A percentile compares a stretch with the other conserved stretches of the same genome.
Evolutionary conservation across 1,140 invertebrate genomes (phyloP).

Genomic region (Ptiloglossa arizonensis): DNA sequence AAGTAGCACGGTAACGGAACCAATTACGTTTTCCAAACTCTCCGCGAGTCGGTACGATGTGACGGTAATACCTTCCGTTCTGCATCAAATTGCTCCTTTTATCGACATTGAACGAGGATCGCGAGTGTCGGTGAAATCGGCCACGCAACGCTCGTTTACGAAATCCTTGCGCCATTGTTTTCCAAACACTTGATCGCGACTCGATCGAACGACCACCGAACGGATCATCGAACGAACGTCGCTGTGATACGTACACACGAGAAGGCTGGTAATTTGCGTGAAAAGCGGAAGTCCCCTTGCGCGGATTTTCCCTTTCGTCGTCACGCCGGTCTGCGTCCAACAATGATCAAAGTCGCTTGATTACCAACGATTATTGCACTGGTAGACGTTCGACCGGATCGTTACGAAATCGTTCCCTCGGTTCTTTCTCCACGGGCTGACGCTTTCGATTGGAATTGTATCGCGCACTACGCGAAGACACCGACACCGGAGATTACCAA

Average conservation of each 20-base stretch:
- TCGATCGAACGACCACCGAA: background rate
- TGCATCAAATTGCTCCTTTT: no score
- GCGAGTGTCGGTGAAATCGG: background rate
- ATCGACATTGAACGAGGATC: background rate
- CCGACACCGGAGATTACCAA: no score
- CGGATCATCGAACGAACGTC: background rate
- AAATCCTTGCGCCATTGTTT: conserved; percentile 15
- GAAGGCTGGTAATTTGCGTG: conserved; percentile 54
- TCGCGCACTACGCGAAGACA: background rate
- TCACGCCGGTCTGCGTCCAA: conserved; percentile 40
- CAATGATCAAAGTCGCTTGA: background rate
- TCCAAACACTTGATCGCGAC: background rate
- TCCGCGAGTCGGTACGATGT: no score
- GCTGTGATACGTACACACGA: background rate
- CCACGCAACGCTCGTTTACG: background rate
- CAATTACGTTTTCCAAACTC: background rate
- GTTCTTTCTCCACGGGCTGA: background rate
- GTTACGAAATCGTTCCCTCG: background rate
- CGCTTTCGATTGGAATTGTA: background rate
- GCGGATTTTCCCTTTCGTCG: conserved; percentile 39
- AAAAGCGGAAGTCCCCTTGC: conserved; percentile 59
- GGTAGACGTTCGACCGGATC: background rate
- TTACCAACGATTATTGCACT: background rate
- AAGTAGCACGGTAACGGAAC: no score
- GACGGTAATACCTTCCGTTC: no score